Evolutionary conservation across 2,888 invertebrate species (phyloP), one percentile per base, ranked within the genome.

Genomic region (Alitta virens): DNA sequence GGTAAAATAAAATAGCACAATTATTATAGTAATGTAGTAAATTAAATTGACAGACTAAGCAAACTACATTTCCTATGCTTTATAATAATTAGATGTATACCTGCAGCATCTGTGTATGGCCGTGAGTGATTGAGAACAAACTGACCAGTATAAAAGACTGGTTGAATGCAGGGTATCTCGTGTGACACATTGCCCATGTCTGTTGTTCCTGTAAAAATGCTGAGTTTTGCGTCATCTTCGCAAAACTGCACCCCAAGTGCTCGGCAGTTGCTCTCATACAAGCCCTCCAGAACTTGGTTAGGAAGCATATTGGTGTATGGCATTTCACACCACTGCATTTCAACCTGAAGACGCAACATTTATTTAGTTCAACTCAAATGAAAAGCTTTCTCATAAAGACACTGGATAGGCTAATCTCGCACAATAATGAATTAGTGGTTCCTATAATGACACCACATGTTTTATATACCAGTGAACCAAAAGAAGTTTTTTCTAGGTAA

Each of bases 131-230:
- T 72, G n/a, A 61, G 51, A 7, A 63, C 68, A 16, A 52, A 46
- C 5, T 67, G 67, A 12, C 70, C 72, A n/a, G 72, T 66, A 51
- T 67, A 49, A 42, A 66, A 69, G 21, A 62, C 21, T 1, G 71
- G 71, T 50, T 75, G 75, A 14, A 75, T 74, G 51, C 69, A 67
- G 2, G 75, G 75, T 14, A 74, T 66, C 18, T 67, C 68, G 38
- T 73, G 70, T 7, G 73, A 74, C 21, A 74, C 71, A 62, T 75
- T 74, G 12, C 75, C 75, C 69, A 74, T 71, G 56, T 75, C 75
- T 2, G 73, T 69, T 5, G 73, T 73, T 12, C 70, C 72, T 7
- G 46, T 5, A 7, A 46, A 7, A 5, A 21, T 3, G n/a, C 46
- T 16, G 7, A 46, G 7, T 9, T 3, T 9, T 5, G n/a, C 7